Base-by-base conservation (phyloP, 2,113 vertebrate genomes). In the Laterallus jamaicensis region DNA sequence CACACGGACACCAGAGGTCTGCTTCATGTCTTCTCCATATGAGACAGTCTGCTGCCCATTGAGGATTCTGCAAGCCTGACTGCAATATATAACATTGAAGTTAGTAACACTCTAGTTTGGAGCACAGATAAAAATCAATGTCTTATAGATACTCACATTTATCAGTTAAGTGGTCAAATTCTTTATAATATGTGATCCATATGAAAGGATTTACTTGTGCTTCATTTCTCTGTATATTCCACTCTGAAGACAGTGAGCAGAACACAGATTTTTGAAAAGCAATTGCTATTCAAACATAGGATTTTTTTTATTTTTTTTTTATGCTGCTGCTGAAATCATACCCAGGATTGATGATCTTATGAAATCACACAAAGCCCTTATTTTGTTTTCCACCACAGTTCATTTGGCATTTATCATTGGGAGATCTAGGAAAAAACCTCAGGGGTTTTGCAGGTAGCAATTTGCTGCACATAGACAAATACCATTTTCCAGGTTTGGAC, bases 111-210 rank as follows among this genome's bases (percentile, higher is more conserved):
- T 44, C 31, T 29, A 37, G 49, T 58, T 7, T 6, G 64, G 35
- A 87, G 14, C 22, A 75, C 22, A 81, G 69, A 66, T 78, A 82
- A 94, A 95, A 95, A 93, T 85, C 67, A 69, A 87, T 52, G 54
- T n/a, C 44, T 84, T 55, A 74, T 31, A 63, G 63, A 40, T 73
- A 42, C 60, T 84, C 58, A 32, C 40, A 40, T 49, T 89, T 92
- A n/a, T 74, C 70, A 44, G 54, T 19, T 56, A 93, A 77, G 44
- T 78, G 54, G 69, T 83, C 78, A 82, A 79, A 73, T 93, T 88
- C 47, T 91, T 85, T 75, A 62, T 60, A 14, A 82, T 75, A 71
- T 21, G 35, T 68, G 39, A 82, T 42, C 35, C 9, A 3, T 85
- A 71, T 79, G 49, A 75, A 92, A 90, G 17, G 52, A 66, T 84